Evolutionary conservation across 2,888 invertebrate genomes (phyloP).

Genomic region (Scaptomyza tumidula): DNA sequence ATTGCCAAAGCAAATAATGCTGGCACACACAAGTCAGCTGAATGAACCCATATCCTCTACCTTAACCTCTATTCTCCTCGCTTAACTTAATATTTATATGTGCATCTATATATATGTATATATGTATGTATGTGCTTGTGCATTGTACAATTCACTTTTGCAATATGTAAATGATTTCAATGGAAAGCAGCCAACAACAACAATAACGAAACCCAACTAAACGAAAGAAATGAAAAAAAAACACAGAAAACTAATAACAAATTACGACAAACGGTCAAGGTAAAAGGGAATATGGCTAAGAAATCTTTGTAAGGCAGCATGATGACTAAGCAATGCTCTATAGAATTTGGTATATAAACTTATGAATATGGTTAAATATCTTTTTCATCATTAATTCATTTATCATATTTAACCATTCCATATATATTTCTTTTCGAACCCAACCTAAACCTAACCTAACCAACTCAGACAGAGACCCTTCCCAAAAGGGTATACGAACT

Average conservation of each 20-base stretch:
- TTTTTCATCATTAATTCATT: too few species aligned
- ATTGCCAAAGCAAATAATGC: conserved; percentile 70
- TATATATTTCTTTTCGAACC: background rate
- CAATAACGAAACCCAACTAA: conserved; percentile 21
- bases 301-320: background rate
- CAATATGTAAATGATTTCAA: conserved; percentile 80
- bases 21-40: conserved; percentile 44
- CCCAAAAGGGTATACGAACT: conserved; percentile 9
- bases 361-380: too few species aligned
- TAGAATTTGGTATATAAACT: too few species aligned
- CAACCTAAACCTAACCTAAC: background rate
- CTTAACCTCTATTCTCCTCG: background rate
- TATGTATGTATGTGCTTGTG: conserved; percentile 15
- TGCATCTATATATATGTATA: conserved; percentile 4
- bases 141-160: conserved; percentile 56
- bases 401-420: too few species aligned
- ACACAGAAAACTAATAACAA: conserved; percentile 70
- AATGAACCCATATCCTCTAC: conserved; percentile 8
- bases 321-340: conserved; percentile 14
- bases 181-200: conserved; percentile 66
- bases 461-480: background rate
- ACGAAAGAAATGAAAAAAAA: conserved; percentile 14
- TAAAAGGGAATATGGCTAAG: conserved; percentile 38
- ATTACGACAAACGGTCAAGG: conserved; percentile 67
- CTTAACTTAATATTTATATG: conserved; percentile 28